Evolutionary conservation across 2,113 vertebrate species (phyloP).

Genomic region (Rhinoptilus africanus): DNA sequence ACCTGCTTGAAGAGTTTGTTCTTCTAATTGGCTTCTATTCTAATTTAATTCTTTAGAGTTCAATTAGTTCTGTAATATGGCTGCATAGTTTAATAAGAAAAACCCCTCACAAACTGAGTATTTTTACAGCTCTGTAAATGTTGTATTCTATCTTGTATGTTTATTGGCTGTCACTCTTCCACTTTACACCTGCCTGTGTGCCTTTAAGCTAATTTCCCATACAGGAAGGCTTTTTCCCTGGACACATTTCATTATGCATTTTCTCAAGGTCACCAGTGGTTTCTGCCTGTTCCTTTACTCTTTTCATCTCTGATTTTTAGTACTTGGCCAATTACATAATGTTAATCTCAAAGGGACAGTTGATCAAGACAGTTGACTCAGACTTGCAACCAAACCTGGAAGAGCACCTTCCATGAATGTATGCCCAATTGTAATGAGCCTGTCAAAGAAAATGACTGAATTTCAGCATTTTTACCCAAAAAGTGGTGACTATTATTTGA

Average conservation of each 20-base stretch:
- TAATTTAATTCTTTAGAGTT: not conserved
- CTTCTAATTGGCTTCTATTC: not conserved
- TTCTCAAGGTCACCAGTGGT: not conserved
- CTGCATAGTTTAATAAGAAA: not conserved
- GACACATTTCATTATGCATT: not conserved
- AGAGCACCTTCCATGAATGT: not conserved
- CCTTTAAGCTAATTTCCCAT: not conserved
- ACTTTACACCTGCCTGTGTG: not conserved
- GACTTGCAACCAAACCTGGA: not conserved
- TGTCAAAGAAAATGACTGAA: not conserved
- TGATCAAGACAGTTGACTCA: not conserved
- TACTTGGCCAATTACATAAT: not conserved
- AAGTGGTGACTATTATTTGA: not conserved
- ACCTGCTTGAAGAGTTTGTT: not conserved
- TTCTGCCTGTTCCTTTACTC: not conserved
- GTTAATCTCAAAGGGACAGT: not conserved
- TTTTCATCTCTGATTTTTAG: not conserved
- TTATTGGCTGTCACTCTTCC: not conserved
- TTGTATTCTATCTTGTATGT: not conserved
- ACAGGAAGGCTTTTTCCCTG: not conserved
- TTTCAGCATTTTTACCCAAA: not conserved
- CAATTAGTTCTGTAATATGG: not conserved
- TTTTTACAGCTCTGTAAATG: not conserved
- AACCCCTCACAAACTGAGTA: not conserved
- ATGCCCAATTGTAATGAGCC: not conserved